phyloP scores from a whole-genome alignment of 2,888 invertebrate genomes.

The Pristionchus entomophagus region DNA sequence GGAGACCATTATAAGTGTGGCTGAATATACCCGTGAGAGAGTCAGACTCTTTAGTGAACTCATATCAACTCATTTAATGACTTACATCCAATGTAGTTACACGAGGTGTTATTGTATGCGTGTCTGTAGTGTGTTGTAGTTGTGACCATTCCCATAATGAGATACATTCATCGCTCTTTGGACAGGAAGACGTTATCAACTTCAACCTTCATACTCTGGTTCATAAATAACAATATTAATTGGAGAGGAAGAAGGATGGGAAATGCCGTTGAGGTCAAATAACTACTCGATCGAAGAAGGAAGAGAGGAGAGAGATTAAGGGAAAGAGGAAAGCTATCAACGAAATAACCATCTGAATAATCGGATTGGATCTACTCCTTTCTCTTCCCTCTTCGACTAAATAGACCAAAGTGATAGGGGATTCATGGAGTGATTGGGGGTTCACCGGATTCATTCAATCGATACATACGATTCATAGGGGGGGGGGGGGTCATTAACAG shows the following conservation, averaged over 20 bases:
- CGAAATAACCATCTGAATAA: slow-evolving; percentile 20
- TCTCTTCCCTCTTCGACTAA: background rate
- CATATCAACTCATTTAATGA: no score
- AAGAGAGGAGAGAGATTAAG: background rate
- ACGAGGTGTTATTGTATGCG: no score
- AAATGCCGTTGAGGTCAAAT: slow-evolving; percentile 30
- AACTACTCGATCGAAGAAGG: slow-evolving; percentile 38
- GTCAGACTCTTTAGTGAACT: no score
- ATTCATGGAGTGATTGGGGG: background rate
- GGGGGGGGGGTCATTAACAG: slow-evolving; percentile 10
- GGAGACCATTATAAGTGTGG: no score
- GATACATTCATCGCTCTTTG: background rate
- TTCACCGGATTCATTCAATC: slow-evolving; percentile 20
- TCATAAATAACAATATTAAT: slow-evolving; percentile 7
- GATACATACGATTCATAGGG: slow-evolving; percentile 2
- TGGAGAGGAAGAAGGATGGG: background rate
- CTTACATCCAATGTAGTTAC: no score
- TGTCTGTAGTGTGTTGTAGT: no score
- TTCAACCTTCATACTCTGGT: slow-evolving; percentile 1
- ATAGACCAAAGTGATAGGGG: slow-evolving; percentile 20
- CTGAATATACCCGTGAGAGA: no score
- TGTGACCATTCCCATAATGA: background rate
- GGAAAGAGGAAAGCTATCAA: background rate
- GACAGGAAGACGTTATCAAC: background rate
- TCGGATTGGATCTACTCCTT: background rate